Percentiles rank a stretch among this genome's conserved stretches.
Conservation (phyloP, 2,113 vertebrate species). For the Paradoxurus hermaphroditus region DNA sequence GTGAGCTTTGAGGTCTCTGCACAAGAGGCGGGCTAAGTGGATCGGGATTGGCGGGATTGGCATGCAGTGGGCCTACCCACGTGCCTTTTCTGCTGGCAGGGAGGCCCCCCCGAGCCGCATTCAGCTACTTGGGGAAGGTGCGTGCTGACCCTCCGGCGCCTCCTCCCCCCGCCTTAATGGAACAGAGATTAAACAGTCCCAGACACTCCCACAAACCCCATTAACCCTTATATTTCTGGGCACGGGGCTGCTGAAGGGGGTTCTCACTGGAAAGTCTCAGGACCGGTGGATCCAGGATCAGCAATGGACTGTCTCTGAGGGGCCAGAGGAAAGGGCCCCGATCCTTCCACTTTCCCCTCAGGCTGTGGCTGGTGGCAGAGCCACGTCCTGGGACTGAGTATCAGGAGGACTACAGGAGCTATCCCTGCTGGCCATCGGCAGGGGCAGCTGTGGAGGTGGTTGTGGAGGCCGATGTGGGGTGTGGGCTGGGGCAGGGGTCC, state of each 20-base stretch:
- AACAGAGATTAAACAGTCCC: neutral
- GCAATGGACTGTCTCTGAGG: neutral
- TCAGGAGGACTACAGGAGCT: neutral
- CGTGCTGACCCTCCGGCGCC: neutral
- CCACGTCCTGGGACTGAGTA: neutral
- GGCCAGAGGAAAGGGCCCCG: neutral
- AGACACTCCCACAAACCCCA: neutral
- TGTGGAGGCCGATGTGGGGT: too few relatives aligned
- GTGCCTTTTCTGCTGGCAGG: neutral
- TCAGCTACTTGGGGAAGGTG: neutral
- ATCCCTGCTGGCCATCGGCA: neutral
- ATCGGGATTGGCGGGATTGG: too few relatives aligned
- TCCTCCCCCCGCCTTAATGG: neutral
- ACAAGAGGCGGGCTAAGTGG: neutral
- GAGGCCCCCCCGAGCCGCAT: neutral
- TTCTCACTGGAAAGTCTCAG: neutral
- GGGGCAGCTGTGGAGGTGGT: slow-evolving; percentile 58
- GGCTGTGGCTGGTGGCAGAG: neutral
- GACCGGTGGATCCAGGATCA: neutral
- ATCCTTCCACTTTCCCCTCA: neutral
- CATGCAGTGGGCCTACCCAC: neutral
- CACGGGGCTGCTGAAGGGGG: neutral
- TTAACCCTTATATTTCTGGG: neutral
- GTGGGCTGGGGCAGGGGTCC: neutral
- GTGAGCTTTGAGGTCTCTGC: neutral